Evolutionary conservation across 2,888 invertebrate genomes (phyloP), one percentile per base, ranked within the genome.

Genomic region (Cerceris ruficornis): DNA sequence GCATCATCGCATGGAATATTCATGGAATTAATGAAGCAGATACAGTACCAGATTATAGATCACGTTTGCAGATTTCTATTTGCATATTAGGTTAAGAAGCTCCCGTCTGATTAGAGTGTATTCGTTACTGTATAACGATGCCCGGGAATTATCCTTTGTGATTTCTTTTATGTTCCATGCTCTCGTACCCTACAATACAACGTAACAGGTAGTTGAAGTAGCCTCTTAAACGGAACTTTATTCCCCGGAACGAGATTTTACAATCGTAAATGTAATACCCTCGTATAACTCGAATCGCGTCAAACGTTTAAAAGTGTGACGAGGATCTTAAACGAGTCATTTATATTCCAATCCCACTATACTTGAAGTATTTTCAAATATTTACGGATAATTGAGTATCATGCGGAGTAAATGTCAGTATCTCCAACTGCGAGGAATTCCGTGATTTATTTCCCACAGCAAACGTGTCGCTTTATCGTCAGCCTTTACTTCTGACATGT

Each of bases 11-110:
- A 4, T 11, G n/a, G 50, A 50, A n/a, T n/a, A n/a, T n/a, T n/a
- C 50, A n/a, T n/a, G n/a, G n/a, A 50, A 50, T 50, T 50, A n/a
- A 50, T 7, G 13, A 7, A 14, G 28, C 39, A 49, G 60, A 65
- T 55, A 49, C 39, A 60, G 9, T 28, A 8, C 41, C 52, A 57
- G 65, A 75, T 77, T 75, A 66, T 58, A 75, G 75, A 77, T 62
- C 55, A 75, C 55, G 61, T 75, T 69, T 66, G 55, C 69, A 42
- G 66, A 62, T 66, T 46, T 78, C 71, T 73, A 79, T 79, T 79
- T 79, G 77, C 77, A 79, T 77, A 73, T 66, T 79, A 46, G 77
- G 78, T 79, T 77, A 79, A 79, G 69, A 77, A 66, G 68, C 15
- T 13, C 28, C 49, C 61, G 6, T 28, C 52, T 39, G 59, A n/a